Base-by-base conservation (phyloP, 2,888 invertebrate genomes). In the Lissocephala sabroskyi region DNA sequence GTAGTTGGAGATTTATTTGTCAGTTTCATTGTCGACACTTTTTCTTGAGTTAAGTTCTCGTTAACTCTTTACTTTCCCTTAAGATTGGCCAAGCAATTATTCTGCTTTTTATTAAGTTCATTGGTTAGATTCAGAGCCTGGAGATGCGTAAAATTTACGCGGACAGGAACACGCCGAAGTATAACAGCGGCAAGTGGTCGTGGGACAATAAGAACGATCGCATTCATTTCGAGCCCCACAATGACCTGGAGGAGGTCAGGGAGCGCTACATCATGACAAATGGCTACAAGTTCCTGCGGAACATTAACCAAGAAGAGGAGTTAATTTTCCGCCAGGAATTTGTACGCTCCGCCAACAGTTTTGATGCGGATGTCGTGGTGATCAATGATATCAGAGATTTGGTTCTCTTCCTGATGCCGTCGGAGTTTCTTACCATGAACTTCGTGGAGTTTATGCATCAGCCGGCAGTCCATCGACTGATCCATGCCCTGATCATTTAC, bases 401-500 rank as follows among this genome's bases (percentile, higher is more conserved):
- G 17, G 80, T 80, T 2, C 49, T 84, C 3, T 84, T 79, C 39
- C 55, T 82, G 4, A 68, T 82, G 35, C 83, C 83, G 3, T 50
- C 68, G 0, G 73, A 80, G 7, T 68, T 79, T 17, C 53, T 82
- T 0, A 71, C 65, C 1, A 47, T 54, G 17, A 59, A 63, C 10
- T 80, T 84, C 28, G 45, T 84, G 14, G 56, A 68, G 1, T 84
- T 85, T 14, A 41, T 85, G 16, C 80, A 83, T 41, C 79, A 70
- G 1, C 62, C 71, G 11, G 59, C 65, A 0, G 70, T 82, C 0
- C 73, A 82, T 45, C 53, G 59, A 10, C 70, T 84, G 33, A 41
- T 84, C 0, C 79, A 82, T 41, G 71, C 82, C 0, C 52, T 84
- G n/a, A 68, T 83, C 26, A 82, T 83, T 10, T 84, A 84, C 58